Evolutionary conservation across 2,113 vertebrate species (phyloP), one percentile per base, ranked within the genome.

Genomic region (Synodontis membranacea): DNA sequence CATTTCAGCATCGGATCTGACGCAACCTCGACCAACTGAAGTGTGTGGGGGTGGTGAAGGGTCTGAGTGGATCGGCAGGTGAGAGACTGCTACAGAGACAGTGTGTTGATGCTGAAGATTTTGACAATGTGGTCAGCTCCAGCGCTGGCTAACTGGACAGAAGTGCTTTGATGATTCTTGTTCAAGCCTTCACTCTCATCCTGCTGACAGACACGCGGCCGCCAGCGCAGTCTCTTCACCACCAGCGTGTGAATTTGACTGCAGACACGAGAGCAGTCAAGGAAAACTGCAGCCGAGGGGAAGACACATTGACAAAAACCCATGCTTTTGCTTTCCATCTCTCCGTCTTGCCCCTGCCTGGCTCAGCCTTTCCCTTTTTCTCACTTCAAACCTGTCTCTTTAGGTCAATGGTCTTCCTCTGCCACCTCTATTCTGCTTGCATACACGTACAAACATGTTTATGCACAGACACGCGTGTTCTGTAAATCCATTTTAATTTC

Each of bases 211-310:
- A 60, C 89, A 21, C 84, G 91, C 75, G 91, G 96, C 94, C 97
- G 97, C 98, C 98, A 99, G 86, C 94, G 91, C 0, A 99, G 93
- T 86, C 94, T 93, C 92, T 96, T 99, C 89, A 99, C 94, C 85
- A 96, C 93, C 93, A 98, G 93, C n/a, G 96, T 94, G 84, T 99
- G 97, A 92, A 96, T 96, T 91, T 95, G 96, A 92, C 98, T 99
- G 93, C 37, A 90, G 93, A n/a, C 90, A 85, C 90, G 25, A 25
- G 81, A 28, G 86, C 72, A 75, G 88, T 95, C 81, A 93, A 94
- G 90, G 82, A 94, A 92, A 93, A 80, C 25, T 74, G 14, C 64
- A 52, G 83, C 87, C 5, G 62, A 7, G n/a, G 48, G 62, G 84
- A 78, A 72, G 58, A 15, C 48, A 23, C 1, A 25, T 10, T 17